These are phyloP conservation scores for Augiades crinisus DNA, from an alignment of 2,888 invertebrate genomes.

Conservation along the genomic window DNA sequence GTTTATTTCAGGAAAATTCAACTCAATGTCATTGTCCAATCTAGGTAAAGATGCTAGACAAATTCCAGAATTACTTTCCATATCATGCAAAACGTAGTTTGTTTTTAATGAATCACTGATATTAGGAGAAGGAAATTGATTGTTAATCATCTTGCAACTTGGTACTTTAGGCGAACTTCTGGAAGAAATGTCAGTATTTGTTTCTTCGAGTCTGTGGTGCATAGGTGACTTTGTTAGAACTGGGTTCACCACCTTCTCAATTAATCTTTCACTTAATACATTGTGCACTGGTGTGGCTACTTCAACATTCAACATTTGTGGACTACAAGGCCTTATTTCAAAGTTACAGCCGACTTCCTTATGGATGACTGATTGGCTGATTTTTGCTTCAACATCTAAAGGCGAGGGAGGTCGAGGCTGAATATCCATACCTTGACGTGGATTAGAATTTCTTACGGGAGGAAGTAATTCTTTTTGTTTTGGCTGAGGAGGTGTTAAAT, in stretches of 20 bases:
- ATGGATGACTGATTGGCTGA: slow-evolving; percentile 77
- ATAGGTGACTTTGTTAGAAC: slow-evolving; percentile 48
- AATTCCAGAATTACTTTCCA: slow-evolving; percentile 68
- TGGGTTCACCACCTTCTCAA: slow-evolving; percentile 72
- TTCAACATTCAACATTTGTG: slow-evolving; percentile 73
- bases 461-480: slow-evolving; percentile 33
- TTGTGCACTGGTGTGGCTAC: slow-evolving; percentile 63
- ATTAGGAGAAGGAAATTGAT: slow-evolving; percentile 49
- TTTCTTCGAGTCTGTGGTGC: slow-evolving; percentile 43
- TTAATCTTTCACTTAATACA: slow-evolving; percentile 60
- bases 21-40: slow-evolving; percentile 72
- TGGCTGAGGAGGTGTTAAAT: slow-evolving; percentile 35
- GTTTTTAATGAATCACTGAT: slow-evolving; percentile 48
- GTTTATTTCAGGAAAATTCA: slow-evolving; percentile 74
- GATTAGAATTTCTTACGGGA: slow-evolving; percentile 37
- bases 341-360: slow-evolving; percentile 79
- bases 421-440: slow-evolving; percentile 40
- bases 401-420: slow-evolving; percentile 63
- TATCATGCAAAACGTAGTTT: slow-evolving; percentile 64
- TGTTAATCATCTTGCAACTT: slow-evolving; percentile 67
- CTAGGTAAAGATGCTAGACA: slow-evolving; percentile 70
- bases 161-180: slow-evolving; percentile 38
- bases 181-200: slow-evolving; percentile 33
- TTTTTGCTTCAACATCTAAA: slow-evolving; percentile 77
- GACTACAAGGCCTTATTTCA: slow-evolving; percentile 78